Evolutionary conservation across 2,888 invertebrate species (phyloP), one percentile per base, ranked within the genome.

Genomic region (Drosophila acutilabella): DNA sequence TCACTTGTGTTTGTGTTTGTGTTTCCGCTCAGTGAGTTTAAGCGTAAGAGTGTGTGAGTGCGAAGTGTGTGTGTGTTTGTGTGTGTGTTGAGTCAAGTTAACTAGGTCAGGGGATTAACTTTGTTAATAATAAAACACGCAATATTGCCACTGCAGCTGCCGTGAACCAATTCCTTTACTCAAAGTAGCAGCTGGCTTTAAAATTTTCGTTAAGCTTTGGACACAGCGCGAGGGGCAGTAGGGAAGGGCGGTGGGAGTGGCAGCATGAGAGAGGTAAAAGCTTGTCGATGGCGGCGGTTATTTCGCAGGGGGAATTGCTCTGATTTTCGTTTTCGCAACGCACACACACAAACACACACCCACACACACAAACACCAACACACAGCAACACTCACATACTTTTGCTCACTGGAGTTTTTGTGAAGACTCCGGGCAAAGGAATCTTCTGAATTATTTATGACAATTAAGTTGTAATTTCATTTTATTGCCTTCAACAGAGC

Each of bases 391-490:
- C 23, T 1, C 8, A 30, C 8, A 30, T 8, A 30, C 30, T 8
- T 8, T 8, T 30, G 30, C 8, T 0, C 8, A 8, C 30, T 30
- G 30, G 30, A 30, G 30, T 30, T 30, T 30, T 30, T 30, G 30
- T 30, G 30, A 30, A n/a, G 14, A 48, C 45, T 45, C 26, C 45
- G 62, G 70, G 70, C 44, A 64, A 78, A 75, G 75, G 67, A 81
- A 81, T 78, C 81, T 81, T 59, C 75, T 85, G 82, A 84, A 79
- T 79, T 85, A 85, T 85, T 85, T 85, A 82, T 85, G 82, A 83
- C 85, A 85, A 81, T 85, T 83, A 86, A 85, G 85, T 79, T 81
- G 81, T 86, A 85, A 83, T 86, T 85, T 82, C 79, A 81, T 85
- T 81, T 86, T 85, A 85, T 83, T 80, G 78, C 79, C 80, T 73